Conservation (phyloP, 2,797 vertebrate species). For the Smutsia temminckii region DNA sequence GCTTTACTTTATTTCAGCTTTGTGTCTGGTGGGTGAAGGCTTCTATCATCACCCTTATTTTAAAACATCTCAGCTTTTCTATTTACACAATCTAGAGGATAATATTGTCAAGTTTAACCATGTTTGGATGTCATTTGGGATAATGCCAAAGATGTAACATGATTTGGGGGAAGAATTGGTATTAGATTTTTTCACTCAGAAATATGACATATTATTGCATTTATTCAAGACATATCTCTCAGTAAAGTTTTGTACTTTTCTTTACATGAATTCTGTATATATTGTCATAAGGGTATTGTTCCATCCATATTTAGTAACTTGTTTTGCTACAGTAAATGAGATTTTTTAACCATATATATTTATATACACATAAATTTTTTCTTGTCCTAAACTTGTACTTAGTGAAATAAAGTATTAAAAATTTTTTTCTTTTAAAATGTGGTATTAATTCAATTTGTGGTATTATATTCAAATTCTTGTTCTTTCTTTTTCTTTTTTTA, state of each 20-base stretch:
- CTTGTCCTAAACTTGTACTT: neutral
- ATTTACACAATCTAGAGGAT: neutral
- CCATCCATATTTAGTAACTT: neutral
- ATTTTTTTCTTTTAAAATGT: neutral
- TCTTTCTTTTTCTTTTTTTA: neutral
- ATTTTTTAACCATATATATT: neutral
- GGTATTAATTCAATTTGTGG: neutral
- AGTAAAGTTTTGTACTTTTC: neutral
- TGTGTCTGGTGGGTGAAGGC: neutral
- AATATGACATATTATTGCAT: neutral
- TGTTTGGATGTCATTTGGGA: neutral
- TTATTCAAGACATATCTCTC: conserved; percentile 1
- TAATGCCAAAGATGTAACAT: neutral
- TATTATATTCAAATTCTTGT: neutral
- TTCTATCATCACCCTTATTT: neutral
- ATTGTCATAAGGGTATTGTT: neutral
- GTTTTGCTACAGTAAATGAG: neutral
- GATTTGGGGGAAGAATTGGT: neutral
- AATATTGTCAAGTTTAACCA: neutral
- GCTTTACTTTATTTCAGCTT: neutral
- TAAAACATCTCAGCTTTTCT: neutral
- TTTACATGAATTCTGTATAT: neutral
- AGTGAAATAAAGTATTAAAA: conserved; percentile 1
- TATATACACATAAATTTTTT: neutral
- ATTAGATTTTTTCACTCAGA: neutral